These are phyloP conservation scores for Hippolais icterina DNA, from an alignment of 2,113 vertebrate species.

Conservation along the genomic window DNA sequence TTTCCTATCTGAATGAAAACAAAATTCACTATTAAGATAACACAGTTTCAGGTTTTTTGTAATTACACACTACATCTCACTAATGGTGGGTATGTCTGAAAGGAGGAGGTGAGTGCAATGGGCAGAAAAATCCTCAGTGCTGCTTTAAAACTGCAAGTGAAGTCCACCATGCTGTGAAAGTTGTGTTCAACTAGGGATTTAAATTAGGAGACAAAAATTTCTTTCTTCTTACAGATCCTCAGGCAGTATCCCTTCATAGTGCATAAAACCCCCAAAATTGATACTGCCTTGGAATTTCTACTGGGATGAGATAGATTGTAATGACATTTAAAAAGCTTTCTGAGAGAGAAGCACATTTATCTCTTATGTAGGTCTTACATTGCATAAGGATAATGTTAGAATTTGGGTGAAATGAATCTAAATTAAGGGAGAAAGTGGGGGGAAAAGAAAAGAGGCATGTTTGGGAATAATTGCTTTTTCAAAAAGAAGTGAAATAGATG, in stretches of 20 bases:
- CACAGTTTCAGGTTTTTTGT: neutral
- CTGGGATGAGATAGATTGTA: neutral
- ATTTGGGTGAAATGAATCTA: neutral
- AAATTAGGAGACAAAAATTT: neutral
- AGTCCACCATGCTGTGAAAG: neutral
- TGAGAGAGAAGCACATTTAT: neutral
- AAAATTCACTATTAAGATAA: conserved; percentile 33
- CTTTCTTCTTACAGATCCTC: neutral
- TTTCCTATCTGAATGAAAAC: conserved; percentile 13
- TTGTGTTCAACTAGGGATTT: neutral
- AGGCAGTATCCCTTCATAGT: neutral
- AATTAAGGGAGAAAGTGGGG: neutral
- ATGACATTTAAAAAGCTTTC: neutral
- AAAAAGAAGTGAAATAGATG: neutral
- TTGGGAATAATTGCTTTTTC: neutral
- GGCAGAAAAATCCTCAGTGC: neutral
- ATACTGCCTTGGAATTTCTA: neutral
- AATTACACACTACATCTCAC: neutral
- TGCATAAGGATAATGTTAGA: neutral
- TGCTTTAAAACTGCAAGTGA: neutral
- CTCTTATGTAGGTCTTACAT: neutral
- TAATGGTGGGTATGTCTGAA: neutral
- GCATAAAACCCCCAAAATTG: neutral
- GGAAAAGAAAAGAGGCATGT: neutral
- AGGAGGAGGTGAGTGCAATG: neutral